These are phyloP conservation scores for Oligia latruncula DNA, from an alignment of 2,888 invertebrate species.

Conservation along the genomic window DNA sequence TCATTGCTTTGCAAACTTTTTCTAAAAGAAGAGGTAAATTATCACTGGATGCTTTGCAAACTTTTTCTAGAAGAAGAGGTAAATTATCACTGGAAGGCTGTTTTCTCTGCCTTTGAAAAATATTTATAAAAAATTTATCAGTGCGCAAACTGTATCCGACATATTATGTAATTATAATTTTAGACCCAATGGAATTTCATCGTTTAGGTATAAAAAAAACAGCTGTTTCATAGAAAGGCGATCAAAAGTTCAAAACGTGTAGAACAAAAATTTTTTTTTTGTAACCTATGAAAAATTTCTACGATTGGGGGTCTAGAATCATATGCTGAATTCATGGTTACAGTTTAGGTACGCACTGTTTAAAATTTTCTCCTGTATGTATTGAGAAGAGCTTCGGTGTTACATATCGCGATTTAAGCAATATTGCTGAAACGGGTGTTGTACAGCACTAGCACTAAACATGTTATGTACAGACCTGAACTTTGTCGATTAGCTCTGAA, in stretches of 20 bases:
- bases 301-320: no score
- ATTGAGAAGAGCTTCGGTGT: not conserved
- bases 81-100: not conserved
- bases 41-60: not conserved
- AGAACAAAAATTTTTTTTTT: not conserved
- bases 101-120: conserved; percentile 4
- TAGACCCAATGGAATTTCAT: no score
- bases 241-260: no score
- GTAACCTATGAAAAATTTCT: not conserved
- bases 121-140: not conserved
- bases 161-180: no score
- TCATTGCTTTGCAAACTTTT: not conserved
- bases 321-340: no score
- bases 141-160: not conserved
- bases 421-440: conserved; percentile 45
- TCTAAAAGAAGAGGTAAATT: conserved; percentile 1
- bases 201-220: not conserved
- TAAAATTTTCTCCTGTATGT: not conserved
- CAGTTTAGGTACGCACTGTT: no score
- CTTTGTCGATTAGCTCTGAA: conserved; percentile 70
- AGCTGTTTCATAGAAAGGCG: not conserved
- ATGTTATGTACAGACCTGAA: conserved; percentile 59
- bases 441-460: conserved; percentile 49
- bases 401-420: conserved; percentile 34
- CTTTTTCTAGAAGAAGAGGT: not conserved